Percentiles rank a stretch among this genome's conserved stretches.
Conservation (phyloP, 2,797 vertebrate genomes). For the Molossus molossus region DNA sequence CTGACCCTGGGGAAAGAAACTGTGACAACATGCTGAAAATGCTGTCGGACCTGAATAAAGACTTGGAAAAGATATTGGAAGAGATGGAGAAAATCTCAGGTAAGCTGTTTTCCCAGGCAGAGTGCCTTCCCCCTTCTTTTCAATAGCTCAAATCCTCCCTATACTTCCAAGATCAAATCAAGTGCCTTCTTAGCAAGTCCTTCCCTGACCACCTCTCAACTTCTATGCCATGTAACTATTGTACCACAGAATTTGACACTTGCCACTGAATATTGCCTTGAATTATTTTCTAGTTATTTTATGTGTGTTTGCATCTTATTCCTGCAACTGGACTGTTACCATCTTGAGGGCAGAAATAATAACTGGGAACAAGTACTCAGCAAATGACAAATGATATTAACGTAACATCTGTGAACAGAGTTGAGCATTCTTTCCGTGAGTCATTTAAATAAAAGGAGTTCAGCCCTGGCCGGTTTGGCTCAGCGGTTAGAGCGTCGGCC, state of each 20-base stretch:
- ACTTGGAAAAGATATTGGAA: conserved; percentile 89
- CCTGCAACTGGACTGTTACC: background rate
- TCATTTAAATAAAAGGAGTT: background rate
- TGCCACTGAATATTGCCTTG: background rate
- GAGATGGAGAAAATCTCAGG: conserved; percentile 90
- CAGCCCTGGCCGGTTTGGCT: no score
- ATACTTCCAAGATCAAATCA: background rate
- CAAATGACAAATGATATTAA: background rate
- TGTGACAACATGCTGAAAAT: conserved; percentile 82
- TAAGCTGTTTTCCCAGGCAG: conserved; percentile 57
- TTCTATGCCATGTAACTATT: background rate
- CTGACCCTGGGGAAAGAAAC: conserved; percentile 84
- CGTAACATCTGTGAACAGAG: background rate
- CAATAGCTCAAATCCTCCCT: background rate
- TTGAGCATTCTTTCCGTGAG: background rate
- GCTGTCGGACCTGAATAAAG: conserved; percentile 85
- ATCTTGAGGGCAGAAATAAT: conserved; percentile 33
- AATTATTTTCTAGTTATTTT: background rate
- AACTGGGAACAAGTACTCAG: background rate
- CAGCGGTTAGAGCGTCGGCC: no score
- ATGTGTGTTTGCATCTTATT: background rate
- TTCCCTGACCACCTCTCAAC: background rate
- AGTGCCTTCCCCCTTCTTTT: background rate
- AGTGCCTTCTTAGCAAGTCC: background rate
- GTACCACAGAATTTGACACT: background rate